Percentiles rank a stretch among this genome's conserved stretches.
These are phyloP conservation scores for Myotis yumanensis DNA, from an alignment of 2,113 vertebrate genomes.

Conservation along the genomic window DNA sequence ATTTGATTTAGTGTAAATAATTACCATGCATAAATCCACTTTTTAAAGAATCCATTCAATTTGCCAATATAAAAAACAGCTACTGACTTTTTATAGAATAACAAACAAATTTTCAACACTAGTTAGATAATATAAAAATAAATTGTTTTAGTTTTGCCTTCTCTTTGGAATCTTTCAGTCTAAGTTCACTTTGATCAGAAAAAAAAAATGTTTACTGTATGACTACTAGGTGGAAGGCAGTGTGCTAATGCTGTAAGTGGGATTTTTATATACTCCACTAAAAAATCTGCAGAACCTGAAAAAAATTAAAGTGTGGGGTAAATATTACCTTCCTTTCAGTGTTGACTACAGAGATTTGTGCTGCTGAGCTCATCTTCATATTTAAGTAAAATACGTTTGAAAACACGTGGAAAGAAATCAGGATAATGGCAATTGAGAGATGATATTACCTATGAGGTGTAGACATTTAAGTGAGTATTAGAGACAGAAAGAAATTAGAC, in stretches of 20 bases:
- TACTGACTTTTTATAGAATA: not conserved
- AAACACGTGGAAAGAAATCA: not conserved
- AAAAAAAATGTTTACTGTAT: not conserved
- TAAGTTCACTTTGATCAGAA: not conserved
- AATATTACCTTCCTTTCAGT: not conserved
- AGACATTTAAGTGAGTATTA: not conserved
- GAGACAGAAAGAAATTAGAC: not conserved
- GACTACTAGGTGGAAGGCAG: not conserved
- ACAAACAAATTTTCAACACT: not conserved
- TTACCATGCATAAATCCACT: not conserved
- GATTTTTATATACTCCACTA: not conserved
- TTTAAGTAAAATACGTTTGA: not conserved
- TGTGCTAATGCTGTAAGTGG: not conserved
- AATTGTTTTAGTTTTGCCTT: not conserved
- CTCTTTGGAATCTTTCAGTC: not conserved
- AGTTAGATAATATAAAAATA: not conserved
- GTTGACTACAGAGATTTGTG: not conserved
- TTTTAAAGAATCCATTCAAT: not conserved
- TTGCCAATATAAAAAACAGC: not conserved
- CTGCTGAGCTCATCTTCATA: not conserved
- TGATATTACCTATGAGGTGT: not conserved
- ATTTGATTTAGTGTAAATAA: not conserved
- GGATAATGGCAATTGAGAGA: not conserved
- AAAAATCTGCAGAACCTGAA: not conserved
- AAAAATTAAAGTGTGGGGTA: not conserved